Percentiles rank a stretch among this genome's conserved stretches.
Evolutionary conservation across 2,888 invertebrate genomes (phyloP).

Genomic region (Anoncus sp.): DNA sequence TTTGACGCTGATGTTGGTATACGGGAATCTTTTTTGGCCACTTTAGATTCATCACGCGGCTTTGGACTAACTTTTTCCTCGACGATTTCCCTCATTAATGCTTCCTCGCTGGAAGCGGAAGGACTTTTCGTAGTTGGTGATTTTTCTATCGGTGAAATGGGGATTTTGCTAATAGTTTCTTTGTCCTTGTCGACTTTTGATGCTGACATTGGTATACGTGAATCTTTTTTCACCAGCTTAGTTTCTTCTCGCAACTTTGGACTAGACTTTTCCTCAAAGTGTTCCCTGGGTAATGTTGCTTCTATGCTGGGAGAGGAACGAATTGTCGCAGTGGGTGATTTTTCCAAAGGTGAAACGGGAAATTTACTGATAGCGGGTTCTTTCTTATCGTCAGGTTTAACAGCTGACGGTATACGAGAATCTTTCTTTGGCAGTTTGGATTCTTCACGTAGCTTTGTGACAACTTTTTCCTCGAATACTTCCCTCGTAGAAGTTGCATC

Average conservation of each 20-base stretch:
- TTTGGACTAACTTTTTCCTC: constrained; percentile 47
- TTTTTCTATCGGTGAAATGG: constrained; percentile 9
- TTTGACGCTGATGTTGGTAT: constrained; percentile 14
- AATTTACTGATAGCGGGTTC: no score
- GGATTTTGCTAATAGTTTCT: constrained; percentile 56
- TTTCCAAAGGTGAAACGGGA: neutral
- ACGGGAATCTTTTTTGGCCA: neutral
- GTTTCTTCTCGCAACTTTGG: constrained; percentile 7
- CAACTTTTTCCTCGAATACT: no score
- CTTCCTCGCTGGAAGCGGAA: constrained; percentile 13
- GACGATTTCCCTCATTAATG: constrained; percentile 23
- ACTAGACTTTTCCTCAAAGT: neutral
- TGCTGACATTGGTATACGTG: constrained; percentile 26
- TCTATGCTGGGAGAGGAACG: neutral
- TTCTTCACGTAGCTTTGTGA: no score
- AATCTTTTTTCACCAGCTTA: constrained; percentile 12
- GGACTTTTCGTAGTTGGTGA: constrained; percentile 15
- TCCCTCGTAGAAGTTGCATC: no score
- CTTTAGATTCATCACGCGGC: no score
- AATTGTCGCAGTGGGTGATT: neutral
- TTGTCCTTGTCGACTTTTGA: constrained; percentile 57
- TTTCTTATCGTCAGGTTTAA: no score
- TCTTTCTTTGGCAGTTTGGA: no score
- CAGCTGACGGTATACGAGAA: no score
- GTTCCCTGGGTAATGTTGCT: constrained; percentile 5